Percentiles rank a stretch among this genome's conserved stretches.
Evolutionary conservation across 2,888 invertebrate genomes (phyloP).

Genomic region (Drosophila phalerata): DNA sequence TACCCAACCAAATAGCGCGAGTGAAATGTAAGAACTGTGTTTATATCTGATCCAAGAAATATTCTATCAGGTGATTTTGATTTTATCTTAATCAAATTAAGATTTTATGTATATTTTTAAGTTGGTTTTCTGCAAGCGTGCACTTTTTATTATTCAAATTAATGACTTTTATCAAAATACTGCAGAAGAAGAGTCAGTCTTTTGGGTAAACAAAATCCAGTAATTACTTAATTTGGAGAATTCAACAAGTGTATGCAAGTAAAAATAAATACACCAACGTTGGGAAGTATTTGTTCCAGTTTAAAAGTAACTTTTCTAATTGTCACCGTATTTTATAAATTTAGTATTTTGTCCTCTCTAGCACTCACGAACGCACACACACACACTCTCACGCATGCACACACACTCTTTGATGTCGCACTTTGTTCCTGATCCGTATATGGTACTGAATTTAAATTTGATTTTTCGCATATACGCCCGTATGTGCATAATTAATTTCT

Average conservation of each 20-base stretch:
- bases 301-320: conserved; percentile 7
- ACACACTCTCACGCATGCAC: conserved; percentile 25
- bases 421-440: conserved; percentile 50
- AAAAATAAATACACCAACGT: background rate
- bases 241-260: too few species aligned
- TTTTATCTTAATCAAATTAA: background rate
- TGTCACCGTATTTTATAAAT: conserved; percentile 10
- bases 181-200: background rate
- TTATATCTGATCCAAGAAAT: background rate
- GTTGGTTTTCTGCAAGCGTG: background rate
- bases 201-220: background rate
- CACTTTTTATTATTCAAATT: background rate
- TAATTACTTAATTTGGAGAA: background rate
- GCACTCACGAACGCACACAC: conserved; percentile 10
- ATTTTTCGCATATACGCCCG: background rate
- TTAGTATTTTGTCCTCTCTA: conserved; percentile 28
- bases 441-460: conserved; percentile 17
- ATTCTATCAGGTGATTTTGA: background rate
- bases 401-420: conserved; percentile 34
- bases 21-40: background rate
- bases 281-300: background rate
- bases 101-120: background rate
- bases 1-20: background rate
- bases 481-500: conserved; percentile 12
- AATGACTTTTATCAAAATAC: background rate